Evolutionary conservation across 2,113 vertebrate genomes (phyloP).

Genomic region (Oxygymnocypris stewartii): DNA sequence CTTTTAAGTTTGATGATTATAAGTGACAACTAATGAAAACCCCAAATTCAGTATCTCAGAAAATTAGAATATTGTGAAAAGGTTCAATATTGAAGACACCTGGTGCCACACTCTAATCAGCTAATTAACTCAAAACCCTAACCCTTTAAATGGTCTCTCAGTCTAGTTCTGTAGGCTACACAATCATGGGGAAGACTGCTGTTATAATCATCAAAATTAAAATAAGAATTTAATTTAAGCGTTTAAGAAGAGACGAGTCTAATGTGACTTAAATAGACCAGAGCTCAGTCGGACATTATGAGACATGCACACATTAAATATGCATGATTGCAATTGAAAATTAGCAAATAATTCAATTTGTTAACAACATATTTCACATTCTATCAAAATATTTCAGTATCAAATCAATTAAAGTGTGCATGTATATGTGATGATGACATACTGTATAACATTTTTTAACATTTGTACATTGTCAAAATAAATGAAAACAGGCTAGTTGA

Average conservation of each 20-base stretch:
- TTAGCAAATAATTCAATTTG: neutral
- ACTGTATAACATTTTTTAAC: neutral
- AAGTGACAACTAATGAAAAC: too few relatives aligned
- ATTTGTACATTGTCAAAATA: neutral
- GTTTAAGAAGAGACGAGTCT: neutral
- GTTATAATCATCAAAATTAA: too few relatives aligned
- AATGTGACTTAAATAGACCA: neutral
- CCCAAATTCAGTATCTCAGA: too few relatives aligned
- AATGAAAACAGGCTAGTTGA: neutral
- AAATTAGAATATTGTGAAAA: too few relatives aligned
- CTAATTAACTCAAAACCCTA: too few relatives aligned
- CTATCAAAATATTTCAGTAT: neutral
- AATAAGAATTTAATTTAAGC: too few relatives aligned
- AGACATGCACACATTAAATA: neutral
- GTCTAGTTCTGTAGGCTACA: too few relatives aligned
- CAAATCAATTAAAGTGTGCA: neutral
- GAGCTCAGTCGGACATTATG: neutral
- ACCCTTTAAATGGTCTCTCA: too few relatives aligned
- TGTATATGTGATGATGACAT: neutral
- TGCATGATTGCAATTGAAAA: neutral
- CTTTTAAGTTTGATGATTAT: too few relatives aligned
- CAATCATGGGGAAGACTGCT: too few relatives aligned
- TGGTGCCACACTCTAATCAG: too few relatives aligned
- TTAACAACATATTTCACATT: neutral
- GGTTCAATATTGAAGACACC: too few relatives aligned